Evolutionary conservation across 2,797 vertebrate genomes (phyloP).

Genomic region (Borostomias antarcticus): DNA sequence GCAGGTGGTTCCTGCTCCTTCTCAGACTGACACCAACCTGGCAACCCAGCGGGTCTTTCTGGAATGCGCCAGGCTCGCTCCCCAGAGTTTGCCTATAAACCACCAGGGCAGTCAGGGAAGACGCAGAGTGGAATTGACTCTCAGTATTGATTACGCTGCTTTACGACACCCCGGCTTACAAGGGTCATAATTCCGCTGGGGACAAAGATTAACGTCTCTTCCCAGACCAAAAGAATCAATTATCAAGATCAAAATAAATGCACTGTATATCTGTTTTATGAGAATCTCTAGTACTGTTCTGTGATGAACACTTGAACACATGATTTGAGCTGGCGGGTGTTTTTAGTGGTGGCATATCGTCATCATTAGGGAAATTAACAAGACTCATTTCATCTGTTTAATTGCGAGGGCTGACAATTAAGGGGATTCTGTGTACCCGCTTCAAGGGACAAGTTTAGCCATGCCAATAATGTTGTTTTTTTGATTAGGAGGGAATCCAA

Average conservation of each 20-base stretch:
- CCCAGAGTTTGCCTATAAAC: conserved; percentile 22
- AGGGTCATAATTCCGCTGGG: background rate
- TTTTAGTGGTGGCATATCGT: no score
- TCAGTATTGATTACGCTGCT: background rate
- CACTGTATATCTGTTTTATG: background rate
- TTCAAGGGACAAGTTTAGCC: conserved; percentile 56
- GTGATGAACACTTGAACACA: no score
- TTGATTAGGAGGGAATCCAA: conserved; percentile 58
- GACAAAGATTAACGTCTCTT: background rate
- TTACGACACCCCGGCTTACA: background rate
- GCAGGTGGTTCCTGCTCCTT: conserved; percentile 11
- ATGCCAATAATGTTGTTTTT: conserved; percentile 53
- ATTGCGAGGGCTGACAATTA: conserved; percentile 46
- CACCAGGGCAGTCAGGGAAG: conserved; percentile 2
- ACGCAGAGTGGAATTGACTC: background rate
- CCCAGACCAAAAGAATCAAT: background rate
- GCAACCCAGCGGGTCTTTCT: no score
- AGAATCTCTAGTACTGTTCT: no score
- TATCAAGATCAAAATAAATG: no score
- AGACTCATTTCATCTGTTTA: conserved; percentile 39
- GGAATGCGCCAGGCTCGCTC: no score
- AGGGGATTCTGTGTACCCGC: conserved; percentile 52
- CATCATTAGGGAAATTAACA: conserved; percentile 43
- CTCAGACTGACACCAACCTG: conserved; percentile 2
- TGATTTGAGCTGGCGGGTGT: no score